These are phyloP conservation scores for Stichodactyla mertensii DNA, from an alignment of 64 coral and sea anemone genomes.

Conservation along the genomic window DNA sequence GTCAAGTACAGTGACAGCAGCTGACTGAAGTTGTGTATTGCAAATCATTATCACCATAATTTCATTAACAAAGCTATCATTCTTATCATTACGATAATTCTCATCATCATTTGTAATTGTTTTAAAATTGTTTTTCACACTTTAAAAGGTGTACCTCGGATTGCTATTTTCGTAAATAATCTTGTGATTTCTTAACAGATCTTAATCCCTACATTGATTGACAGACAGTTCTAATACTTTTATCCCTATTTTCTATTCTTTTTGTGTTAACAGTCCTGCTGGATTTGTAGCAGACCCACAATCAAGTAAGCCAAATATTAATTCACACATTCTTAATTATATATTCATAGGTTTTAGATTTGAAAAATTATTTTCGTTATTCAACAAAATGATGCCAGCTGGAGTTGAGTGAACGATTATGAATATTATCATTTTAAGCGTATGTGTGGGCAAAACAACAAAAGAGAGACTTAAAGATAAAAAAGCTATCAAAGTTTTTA, in stretches of 20 bases:
- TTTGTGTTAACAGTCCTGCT: background rate
- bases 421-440: background rate
- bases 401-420: no score
- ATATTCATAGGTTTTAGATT: no score
- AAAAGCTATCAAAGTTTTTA: background rate
- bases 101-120: no score
- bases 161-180: background rate
- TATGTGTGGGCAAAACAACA: background rate
- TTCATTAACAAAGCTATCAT: no score
- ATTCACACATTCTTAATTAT: background rate
- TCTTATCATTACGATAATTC: no score
- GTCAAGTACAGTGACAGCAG: no score
- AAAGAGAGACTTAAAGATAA: background rate
- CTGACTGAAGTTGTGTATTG: no score
- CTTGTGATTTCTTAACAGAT: conserved; percentile 4
- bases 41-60: no score
- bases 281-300: conserved; percentile 5
- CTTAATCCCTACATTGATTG: background rate
- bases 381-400: no score
- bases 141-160: background rate
- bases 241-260: background rate
- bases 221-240: background rate
- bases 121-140: background rate
- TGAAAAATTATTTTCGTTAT: no score
- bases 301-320: background rate